Conservation (phyloP, 1,140 invertebrate species). For the Drosophila watanabei region DNA sequence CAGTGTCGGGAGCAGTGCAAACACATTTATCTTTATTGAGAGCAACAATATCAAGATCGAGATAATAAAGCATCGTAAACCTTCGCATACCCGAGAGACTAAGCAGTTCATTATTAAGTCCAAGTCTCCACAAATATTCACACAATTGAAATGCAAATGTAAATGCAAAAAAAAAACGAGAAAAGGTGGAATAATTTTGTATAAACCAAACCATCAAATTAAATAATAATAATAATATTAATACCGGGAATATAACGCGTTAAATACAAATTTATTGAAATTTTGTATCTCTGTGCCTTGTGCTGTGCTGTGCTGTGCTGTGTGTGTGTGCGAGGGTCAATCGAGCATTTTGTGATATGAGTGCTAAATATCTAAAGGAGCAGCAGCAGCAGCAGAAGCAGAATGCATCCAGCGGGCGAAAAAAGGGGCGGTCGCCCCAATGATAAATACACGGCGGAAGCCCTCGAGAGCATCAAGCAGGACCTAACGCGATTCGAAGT, state of each 20-base stretch:
- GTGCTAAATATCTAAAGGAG: slow-evolving; percentile 76
- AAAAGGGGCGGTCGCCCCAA: slow-evolving; percentile 85
- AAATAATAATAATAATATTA: slow-evolving; percentile 23
- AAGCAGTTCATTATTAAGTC: slow-evolving; percentile 53
- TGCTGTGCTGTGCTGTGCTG: slow-evolving; percentile 14
- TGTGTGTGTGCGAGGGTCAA: slow-evolving; percentile 19
- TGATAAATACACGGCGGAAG: slow-evolving; percentile 85
- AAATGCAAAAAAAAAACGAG: slow-evolving; percentile 52
- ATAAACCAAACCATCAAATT: slow-evolving; percentile 33
- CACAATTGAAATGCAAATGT: slow-evolving; percentile 46
- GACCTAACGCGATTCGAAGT: slow-evolving; percentile 83
- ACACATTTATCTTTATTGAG: slow-evolving; percentile 71
- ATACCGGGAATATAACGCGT: slow-evolving; percentile 6
- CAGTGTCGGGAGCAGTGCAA: slow-evolving; percentile 53
- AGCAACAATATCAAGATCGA: slow-evolving; percentile 59
- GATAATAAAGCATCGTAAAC: slow-evolving; percentile 64
- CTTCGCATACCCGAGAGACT: slow-evolving; percentile 42
- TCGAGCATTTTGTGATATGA: slow-evolving; percentile 82
- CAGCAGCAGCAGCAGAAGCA: slow-evolving; percentile 79
- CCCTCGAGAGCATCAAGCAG: slow-evolving; percentile 84
- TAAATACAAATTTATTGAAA: slow-evolving; percentile 57
- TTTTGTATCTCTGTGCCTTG: slow-evolving; percentile 16
- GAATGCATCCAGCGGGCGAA: slow-evolving; percentile 85
- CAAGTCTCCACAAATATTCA: slow-evolving; percentile 39
- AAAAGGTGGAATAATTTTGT: slow-evolving; percentile 19